Evolutionary conservation across 2,888 invertebrate species (phyloP).

Genomic region (Dicyrtomina minuta): DNA sequence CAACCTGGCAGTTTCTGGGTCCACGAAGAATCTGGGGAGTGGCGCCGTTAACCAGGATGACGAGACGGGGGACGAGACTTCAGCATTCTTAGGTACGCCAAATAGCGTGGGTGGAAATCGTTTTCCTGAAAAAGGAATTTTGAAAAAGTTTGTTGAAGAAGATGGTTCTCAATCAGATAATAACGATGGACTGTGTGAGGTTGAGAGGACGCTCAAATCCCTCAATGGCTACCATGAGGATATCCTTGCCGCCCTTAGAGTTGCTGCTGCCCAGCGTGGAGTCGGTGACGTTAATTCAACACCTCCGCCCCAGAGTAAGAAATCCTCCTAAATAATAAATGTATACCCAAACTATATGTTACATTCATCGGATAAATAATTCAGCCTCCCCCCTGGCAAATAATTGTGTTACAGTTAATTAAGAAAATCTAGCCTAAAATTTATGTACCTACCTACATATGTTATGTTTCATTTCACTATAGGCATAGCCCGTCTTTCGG

Average conservation of each 20-base stretch:
- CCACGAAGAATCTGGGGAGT: constrained; percentile 52
- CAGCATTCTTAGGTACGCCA: constrained; percentile 73
- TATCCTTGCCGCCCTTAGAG: constrained; percentile 83
- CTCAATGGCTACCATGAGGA: constrained; percentile 91
- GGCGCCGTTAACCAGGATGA: constrained; percentile 45
- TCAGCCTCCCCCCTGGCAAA: no score
- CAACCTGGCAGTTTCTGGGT: constrained; percentile 52
- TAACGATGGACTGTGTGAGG: constrained; percentile 56
- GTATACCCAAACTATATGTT: no score
- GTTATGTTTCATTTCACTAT: background rate
- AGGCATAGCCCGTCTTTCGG: constrained; percentile 57
- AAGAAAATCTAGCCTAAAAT: no score
- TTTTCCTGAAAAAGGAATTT: constrained; percentile 83
- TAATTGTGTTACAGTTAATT: no score
- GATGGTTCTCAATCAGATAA: constrained; percentile 54
- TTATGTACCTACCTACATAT: no score
- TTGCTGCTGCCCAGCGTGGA: constrained; percentile 66
- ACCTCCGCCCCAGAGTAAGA: constrained; percentile 65
- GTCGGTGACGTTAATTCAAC: constrained; percentile 58
- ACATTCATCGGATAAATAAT: no score
- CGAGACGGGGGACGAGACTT: constrained; percentile 65
- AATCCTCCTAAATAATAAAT: background rate
- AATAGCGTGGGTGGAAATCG: constrained; percentile 17
- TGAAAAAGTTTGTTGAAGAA: constrained; percentile 67
- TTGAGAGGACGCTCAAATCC: constrained; percentile 80